A percentile compares a stretch with the other conserved stretches of the same genome.
phyloP scores from a whole-genome alignment of 2,888 invertebrate species.

The Athalia cordata region DNA sequence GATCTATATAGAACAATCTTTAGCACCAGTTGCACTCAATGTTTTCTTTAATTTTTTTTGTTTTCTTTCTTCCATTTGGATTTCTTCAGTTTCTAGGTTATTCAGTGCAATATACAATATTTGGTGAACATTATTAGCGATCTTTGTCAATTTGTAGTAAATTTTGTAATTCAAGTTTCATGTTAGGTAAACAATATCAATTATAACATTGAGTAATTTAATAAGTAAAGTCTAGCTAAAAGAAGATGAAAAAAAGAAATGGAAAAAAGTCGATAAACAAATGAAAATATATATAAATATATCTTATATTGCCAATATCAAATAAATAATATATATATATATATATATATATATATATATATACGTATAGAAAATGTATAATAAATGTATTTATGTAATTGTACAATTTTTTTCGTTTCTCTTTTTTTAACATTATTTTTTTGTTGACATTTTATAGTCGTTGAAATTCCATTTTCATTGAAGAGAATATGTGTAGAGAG shows the following conservation, averaged over 20 bases:
- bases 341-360: conserved; percentile 46
- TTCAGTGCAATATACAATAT: not conserved
- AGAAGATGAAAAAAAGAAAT: not conserved
- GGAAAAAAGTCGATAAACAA: conserved; percentile 15
- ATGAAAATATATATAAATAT: conserved; percentile 38
- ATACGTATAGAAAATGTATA: conserved; percentile 48
- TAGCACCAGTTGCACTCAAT: not conserved
- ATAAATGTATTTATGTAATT: conserved; percentile 67
- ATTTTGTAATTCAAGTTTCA: conserved; percentile 43
- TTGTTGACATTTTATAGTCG: conserved; percentile 36
- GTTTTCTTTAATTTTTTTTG: not conserved
- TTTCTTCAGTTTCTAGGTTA: no score
- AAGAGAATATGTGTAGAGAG: conserved; percentile 50
- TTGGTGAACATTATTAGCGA: conserved; percentile 26
- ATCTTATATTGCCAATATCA: conserved; percentile 37
- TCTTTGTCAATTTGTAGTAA: conserved; percentile 37
- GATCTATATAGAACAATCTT: conserved; percentile 3
- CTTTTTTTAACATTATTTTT: conserved; percentile 15
- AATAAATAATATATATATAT: conserved; percentile 44
- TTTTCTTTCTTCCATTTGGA: not conserved
- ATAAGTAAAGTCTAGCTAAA: conserved; percentile 21
- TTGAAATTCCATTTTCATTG: conserved; percentile 32
- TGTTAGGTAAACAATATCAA: conserved; percentile 4
- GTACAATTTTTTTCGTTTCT: conserved; percentile 46
- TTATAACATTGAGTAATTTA: not conserved